Conservation (phyloP, 2,888 invertebrate species). For the Stenodera caucasica region DNA sequence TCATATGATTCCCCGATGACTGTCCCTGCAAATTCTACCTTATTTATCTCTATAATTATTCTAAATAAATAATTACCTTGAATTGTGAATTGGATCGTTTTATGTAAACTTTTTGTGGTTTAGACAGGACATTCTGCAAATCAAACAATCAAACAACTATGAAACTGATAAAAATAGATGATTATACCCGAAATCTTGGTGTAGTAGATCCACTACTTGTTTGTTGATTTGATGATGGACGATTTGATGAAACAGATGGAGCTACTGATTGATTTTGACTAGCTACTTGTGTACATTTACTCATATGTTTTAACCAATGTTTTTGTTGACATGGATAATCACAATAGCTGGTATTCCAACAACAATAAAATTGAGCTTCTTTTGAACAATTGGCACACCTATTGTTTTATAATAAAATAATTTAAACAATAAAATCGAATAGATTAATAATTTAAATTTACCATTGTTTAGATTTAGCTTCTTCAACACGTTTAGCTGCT, state of each 20-base stretch:
- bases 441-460: slow-evolving; percentile 38
- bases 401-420: slow-evolving; percentile 20
- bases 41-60: too few relatives aligned
- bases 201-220: slow-evolving; percentile 9
- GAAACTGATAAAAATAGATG: neutral
- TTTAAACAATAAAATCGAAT: neutral
- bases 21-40: slow-evolving; percentile 11
- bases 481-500: slow-evolving; percentile 70
- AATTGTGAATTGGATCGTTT: slow-evolving; percentile 26
- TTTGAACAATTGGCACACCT: slow-evolving; percentile 83
- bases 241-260: slow-evolving; percentile 16
- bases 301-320: slow-evolving; percentile 81
- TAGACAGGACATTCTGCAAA: slow-evolving; percentile 35
- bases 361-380: slow-evolving; percentile 91
- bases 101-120: slow-evolving; percentile 37
- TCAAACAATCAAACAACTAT: slow-evolving; percentile 13
- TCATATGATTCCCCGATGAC: slow-evolving; percentile 39
- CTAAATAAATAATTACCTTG: slow-evolving; percentile 20
- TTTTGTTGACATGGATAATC: slow-evolving; percentile 84
- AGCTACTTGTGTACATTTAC: slow-evolving; percentile 59
- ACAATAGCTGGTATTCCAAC: slow-evolving; percentile 96
- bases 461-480: slow-evolving; percentile 89
- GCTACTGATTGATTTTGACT: slow-evolving; percentile 24
- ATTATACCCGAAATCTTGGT: neutral
- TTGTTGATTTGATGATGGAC: slow-evolving; percentile 32